Base-by-base conservation (phyloP, 1,140 invertebrate species). In the Heliconius hermathena region DNA sequence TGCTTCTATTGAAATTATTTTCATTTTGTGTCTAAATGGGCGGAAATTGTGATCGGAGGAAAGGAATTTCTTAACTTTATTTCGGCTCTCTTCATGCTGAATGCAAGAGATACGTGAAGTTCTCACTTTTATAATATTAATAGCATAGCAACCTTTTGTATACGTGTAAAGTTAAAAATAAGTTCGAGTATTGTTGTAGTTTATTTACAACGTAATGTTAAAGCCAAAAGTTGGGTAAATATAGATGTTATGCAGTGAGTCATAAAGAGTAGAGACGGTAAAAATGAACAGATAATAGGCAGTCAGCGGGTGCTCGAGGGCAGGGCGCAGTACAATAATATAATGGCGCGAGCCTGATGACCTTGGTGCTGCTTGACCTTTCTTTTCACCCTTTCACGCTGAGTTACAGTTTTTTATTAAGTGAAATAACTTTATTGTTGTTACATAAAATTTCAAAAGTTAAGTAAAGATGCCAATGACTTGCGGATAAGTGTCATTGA, bases 321-420 rank as follows among this genome's bases (percentile, higher is more conserved):
- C 81, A 86, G 82, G 83, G 78, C 82, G 83, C 77, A 84, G 81
- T 81, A 83, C 85, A 87, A 87, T 90, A 89, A 91, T 88, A 90
- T 90, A 90, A 90, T 89, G 85, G 84, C 83, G 77, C 81, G 81
- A 84, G 89, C 89, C 84, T 85, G 88, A 77, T 85, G 90, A 83
- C 89, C 90, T 90, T 90, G 90, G 82, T 80, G 82, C 82, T 76
- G 77, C 82, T 81, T 74, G 77, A 80, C 74, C 81, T 80, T 74
- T 84, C 80, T 78, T 82, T 83, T 73, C 81, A 83, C 76, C 78
- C 60, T 29, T 66, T 66, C n/a, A 80, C 83, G 46, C 22, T 29
- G 20, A 26, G 71, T 41, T 76, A 75, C 54, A 57, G 57, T 22
- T 54, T 38, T 38, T 60, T 29, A 75, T 41, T 75, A 60, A 66